Conservation (phyloP, 1,140 invertebrate species). For the Ips nitidus region DNA sequence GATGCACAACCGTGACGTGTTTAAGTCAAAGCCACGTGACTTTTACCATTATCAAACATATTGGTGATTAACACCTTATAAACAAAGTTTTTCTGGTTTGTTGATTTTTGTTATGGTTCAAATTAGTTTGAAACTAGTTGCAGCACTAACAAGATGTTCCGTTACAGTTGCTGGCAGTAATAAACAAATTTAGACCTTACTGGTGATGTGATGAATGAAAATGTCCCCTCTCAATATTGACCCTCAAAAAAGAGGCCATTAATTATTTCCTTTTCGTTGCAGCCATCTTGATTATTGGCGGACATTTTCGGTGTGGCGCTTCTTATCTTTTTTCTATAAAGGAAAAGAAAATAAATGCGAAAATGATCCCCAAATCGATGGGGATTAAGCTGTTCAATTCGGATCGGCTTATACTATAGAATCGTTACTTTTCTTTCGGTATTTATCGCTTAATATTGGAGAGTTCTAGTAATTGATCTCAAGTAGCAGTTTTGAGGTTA, state of each 20-base stretch:
- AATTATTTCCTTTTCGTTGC: constrained; percentile 26
- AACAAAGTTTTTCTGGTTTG: too few relatives aligned
- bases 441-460: constrained; percentile 10
- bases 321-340: constrained; percentile 23
- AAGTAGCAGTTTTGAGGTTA: too few relatives aligned
- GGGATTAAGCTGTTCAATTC: constrained; percentile 15
- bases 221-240: not conserved
- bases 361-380: constrained; percentile 29
- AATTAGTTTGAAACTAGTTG: too few relatives aligned
- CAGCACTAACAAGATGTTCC: too few relatives aligned
- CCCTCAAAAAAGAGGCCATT: not conserved
- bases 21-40: too few relatives aligned
- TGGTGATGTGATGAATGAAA: not conserved
- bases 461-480: too few relatives aligned
- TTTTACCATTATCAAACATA: too few relatives aligned
- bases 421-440: not conserved
- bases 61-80: too few relatives aligned
- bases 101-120: too few relatives aligned
- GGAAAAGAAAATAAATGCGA: constrained; percentile 27
- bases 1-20: too few relatives aligned
- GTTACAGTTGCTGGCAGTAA: too few relatives aligned
- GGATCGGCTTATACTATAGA: constrained; percentile 11
- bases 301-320: constrained; percentile 13
- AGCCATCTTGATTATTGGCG: constrained; percentile 24
- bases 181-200: too few relatives aligned